Evolutionary conservation across 2,113 vertebrate species (phyloP).

Genomic region (Illadopsis cleaveri): DNA sequence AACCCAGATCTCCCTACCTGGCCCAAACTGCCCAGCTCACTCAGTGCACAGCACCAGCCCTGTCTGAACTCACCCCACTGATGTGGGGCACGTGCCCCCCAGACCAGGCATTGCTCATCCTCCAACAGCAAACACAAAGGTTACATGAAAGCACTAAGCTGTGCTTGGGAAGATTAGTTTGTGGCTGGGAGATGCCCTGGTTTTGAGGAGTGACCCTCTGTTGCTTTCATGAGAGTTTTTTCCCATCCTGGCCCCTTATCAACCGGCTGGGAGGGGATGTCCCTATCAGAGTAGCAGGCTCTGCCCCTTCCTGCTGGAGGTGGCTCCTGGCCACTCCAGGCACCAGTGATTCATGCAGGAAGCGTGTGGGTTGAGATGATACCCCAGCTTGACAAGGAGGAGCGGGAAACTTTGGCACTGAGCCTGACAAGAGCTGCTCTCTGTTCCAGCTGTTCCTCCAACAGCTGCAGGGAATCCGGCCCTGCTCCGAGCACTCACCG

Average conservation of each 20-base stretch:
- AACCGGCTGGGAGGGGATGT: fast-evolving
- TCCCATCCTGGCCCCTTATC: neutral
- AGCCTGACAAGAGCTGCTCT: neutral
- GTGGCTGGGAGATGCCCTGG: neutral
- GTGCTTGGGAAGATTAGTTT: neutral
- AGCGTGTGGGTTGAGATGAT: neutral
- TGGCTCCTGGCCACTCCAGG: neutral
- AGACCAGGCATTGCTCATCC: neutral
- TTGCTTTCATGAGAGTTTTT: neutral
- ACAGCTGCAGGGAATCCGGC: neutral
- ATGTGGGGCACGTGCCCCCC: fast-evolving
- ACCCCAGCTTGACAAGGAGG: neutral
- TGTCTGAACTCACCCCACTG: fast-evolving
- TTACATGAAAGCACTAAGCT: neutral
- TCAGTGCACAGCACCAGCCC: neutral
- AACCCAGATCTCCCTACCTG: neutral
- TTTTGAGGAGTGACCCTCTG: neutral
- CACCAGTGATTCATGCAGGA: neutral
- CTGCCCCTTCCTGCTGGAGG: neutral
- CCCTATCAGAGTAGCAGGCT: neutral
- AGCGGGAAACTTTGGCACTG: neutral
- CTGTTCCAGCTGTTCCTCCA: neutral
- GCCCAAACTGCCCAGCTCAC: neutral
- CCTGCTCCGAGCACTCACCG: neutral
- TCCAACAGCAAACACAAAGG: neutral